These are phyloP conservation scores for Notospermus geniculatus DNA, from an alignment of 1,140 invertebrate species.

Conservation along the genomic window DNA sequence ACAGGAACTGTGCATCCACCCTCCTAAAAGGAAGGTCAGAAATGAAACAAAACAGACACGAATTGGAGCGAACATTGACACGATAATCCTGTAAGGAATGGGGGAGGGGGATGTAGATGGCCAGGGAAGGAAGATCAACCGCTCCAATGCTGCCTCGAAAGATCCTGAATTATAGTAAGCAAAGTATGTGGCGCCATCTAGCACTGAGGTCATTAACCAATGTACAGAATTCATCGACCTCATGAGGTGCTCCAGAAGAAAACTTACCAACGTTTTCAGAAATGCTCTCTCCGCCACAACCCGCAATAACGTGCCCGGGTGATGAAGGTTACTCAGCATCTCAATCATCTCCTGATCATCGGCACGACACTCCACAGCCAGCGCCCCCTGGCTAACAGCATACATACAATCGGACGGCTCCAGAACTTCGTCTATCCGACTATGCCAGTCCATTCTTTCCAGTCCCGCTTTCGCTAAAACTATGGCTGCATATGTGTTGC, in stretches of 20 bases:
- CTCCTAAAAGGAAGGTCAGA: constrained; percentile 56
- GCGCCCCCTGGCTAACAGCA: constrained; percentile 92
- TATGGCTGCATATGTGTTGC: constrained; percentile 72
- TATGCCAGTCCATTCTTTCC: constrained; percentile 80
- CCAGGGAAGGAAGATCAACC: too few species aligned
- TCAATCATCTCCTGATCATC: constrained; percentile 68
- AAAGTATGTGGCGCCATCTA: too few species aligned
- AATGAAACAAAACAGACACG: neutral
- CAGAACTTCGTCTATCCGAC: constrained; percentile 70
- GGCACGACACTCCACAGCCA: constrained; percentile 86
- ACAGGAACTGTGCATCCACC: constrained; percentile 97
- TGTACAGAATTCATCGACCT: too few species aligned
- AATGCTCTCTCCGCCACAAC: constrained; percentile 88
- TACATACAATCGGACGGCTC: constrained; percentile 74
- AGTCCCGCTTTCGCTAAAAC: constrained; percentile 88
- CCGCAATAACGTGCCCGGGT: constrained; percentile 67
- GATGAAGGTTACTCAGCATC: constrained; percentile 69
- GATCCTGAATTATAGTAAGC: too few species aligned
- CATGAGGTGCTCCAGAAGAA: too few species aligned
- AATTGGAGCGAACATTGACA: too few species aligned
- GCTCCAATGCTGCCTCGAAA: too few species aligned
- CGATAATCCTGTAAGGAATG: too few species aligned
- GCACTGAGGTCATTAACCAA: too few species aligned
- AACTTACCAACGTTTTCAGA: constrained; percentile 69
- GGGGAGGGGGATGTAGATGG: too few species aligned